Evolutionary conservation across 2,797 vertebrate species (phyloP).

Genomic region (Megaceryle alcyon): DNA sequence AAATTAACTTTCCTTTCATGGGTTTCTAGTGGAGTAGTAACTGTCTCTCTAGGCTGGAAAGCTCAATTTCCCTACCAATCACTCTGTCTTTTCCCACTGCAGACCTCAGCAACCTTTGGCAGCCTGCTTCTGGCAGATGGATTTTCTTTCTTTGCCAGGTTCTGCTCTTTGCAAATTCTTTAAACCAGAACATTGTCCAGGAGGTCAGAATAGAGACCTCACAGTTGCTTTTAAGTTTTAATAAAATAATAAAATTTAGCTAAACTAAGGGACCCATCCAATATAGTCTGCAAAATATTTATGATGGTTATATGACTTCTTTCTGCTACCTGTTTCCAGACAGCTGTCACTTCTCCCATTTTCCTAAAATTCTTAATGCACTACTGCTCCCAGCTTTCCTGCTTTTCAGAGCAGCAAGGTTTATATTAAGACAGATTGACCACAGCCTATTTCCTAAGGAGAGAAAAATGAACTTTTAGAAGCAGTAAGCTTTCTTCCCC

Average conservation of each 20-base stretch:
- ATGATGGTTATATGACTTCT: not conserved
- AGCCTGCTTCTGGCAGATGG: not conserved
- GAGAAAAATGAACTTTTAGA: not conserved
- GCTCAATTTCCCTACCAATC: conserved; percentile 23
- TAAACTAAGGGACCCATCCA: not conserved
- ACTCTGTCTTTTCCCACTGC: not conserved
- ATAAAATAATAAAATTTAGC: not conserved
- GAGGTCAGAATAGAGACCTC: not conserved
- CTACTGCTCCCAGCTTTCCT: not conserved
- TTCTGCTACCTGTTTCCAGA: not conserved
- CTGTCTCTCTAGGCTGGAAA: conserved; percentile 28
- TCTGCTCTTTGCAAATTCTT: not conserved
- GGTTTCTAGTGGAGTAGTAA: not conserved
- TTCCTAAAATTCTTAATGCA: not conserved
- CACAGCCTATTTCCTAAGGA: not conserved
- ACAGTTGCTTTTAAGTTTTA: not conserved
- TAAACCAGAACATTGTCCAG: not conserved
- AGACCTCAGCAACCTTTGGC: not conserved
- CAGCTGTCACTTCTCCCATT: not conserved
- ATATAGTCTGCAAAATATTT: not conserved
- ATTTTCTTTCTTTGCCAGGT: not conserved
- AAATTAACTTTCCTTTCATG: conserved; percentile 12
- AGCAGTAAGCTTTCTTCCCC: not conserved
- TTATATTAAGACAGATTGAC: not conserved
- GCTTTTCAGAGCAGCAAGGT: not conserved